phyloP scores from a whole-genome alignment of 2,888 invertebrate species.

The Zhuqinia jingwanae region DNA sequence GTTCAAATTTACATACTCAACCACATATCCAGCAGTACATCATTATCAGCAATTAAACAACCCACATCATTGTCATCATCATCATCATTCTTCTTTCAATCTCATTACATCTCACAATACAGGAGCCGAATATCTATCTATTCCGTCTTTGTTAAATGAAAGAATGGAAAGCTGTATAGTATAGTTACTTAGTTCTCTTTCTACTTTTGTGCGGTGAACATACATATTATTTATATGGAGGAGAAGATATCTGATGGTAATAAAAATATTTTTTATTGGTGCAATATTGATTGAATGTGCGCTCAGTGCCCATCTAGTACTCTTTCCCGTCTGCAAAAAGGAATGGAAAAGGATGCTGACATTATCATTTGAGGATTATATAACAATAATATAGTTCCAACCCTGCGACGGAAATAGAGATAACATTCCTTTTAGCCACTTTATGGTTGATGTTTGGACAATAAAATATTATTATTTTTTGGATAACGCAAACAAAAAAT shows the following conservation, averaged over 20 bases:
- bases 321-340: too few relatives aligned
- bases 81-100: background rate
- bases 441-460: too few relatives aligned
- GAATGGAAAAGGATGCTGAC: too few relatives aligned
- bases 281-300: background rate
- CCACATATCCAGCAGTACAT: background rate
- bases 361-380: too few relatives aligned
- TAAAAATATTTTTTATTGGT: conserved; percentile 9
- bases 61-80: conserved; percentile 6
- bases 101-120: background rate
- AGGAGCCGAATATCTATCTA: background rate
- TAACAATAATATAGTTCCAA: too few relatives aligned
- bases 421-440: too few relatives aligned
- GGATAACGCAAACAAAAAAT: background rate
- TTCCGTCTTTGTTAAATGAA: background rate
- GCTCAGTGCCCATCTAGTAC: too few relatives aligned
- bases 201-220: background rate
- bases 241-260: background rate
- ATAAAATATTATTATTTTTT: too few relatives aligned
- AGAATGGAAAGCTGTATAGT: background rate
- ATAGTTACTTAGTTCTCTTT: background rate
- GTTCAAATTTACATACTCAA: background rate
- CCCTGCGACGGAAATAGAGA: too few relatives aligned
- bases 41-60: background rate
- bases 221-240: too few relatives aligned